A percentile compares a stretch with the other conserved stretches of the same genome.
These are phyloP conservation scores for Eurytemora carolleeae DNA, from an alignment of 1,140 invertebrate species.

Conservation along the genomic window DNA sequence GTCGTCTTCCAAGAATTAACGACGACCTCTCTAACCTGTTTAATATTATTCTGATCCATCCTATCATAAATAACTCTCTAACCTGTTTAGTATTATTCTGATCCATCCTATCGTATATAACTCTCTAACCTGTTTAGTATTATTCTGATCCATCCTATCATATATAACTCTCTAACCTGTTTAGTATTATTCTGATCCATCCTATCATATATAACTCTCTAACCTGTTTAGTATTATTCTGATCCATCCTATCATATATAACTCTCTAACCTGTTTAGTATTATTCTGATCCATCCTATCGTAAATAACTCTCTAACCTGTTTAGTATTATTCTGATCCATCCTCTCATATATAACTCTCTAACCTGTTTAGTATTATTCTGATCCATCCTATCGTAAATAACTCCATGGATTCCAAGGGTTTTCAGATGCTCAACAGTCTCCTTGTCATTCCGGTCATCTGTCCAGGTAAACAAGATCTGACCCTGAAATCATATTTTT, in stretches of 20 bases:
- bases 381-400: slow-evolving; percentile 58
- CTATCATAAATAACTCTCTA: slow-evolving; percentile 88
- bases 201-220: background rate
- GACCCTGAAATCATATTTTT: slow-evolving; percentile 45
- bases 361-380: slow-evolving; percentile 35
- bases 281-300: slow-evolving; percentile 29
- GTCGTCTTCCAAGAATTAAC: too few relatives aligned
- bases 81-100: slow-evolving; percentile 25
- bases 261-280: slow-evolving; percentile 48
- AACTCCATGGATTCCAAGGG: slow-evolving; percentile 67
- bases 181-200: background rate
- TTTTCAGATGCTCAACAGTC: slow-evolving; percentile 64
- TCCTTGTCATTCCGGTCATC: slow-evolving; percentile 75
- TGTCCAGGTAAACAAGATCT: slow-evolving; percentile 87
- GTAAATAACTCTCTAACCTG: slow-evolving; percentile 62
- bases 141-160: too few relatives aligned
- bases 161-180: too few relatives aligned
- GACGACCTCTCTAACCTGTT: slow-evolving; percentile 66
- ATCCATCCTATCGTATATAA: slow-evolving; percentile 65
- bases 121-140: too few relatives aligned
- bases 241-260: slow-evolving; percentile 86
- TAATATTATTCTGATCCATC: too few relatives aligned
- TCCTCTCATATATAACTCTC: slow-evolving; percentile 83
- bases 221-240: too few relatives aligned
- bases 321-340: too few relatives aligned